Evolutionary conservation across 2,113 vertebrate species (phyloP).

Genomic region (Urocitellus parryii): DNA sequence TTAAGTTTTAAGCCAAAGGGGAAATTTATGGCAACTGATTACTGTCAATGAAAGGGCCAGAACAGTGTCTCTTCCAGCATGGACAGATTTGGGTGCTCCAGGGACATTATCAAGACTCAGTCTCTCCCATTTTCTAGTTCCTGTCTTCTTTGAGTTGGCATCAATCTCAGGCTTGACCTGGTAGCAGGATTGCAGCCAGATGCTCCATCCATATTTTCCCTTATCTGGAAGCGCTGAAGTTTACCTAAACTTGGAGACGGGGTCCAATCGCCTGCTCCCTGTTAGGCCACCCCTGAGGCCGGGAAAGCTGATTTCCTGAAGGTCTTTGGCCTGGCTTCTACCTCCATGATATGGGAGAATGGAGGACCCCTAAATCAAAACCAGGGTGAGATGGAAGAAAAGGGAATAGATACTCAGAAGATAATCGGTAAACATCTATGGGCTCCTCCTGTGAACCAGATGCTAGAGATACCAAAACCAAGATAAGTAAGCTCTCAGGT

Average conservation of each 20-base stretch:
- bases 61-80: too few relatives aligned
- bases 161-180: background rate
- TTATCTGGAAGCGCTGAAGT: background rate
- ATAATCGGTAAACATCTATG: background rate
- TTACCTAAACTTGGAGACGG: too few relatives aligned
- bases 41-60: background rate
- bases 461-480: background rate
- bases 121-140: background rate
- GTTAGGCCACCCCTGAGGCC: background rate
- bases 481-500: background rate
- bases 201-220: background rate
- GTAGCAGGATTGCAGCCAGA: background rate
- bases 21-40: background rate
- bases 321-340: background rate
- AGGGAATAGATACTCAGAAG: background rate
- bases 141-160: background rate
- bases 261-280: background rate
- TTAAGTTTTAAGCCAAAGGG: background rate
- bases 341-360: background rate
- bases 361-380: background rate
- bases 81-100: background rate
- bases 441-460: background rate
- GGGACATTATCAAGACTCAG: background rate
- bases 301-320: background rate
- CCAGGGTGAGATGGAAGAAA: background rate